These are phyloP conservation scores for Pica pica DNA, from an alignment of 2,113 vertebrate species.

Conservation along the genomic window DNA sequence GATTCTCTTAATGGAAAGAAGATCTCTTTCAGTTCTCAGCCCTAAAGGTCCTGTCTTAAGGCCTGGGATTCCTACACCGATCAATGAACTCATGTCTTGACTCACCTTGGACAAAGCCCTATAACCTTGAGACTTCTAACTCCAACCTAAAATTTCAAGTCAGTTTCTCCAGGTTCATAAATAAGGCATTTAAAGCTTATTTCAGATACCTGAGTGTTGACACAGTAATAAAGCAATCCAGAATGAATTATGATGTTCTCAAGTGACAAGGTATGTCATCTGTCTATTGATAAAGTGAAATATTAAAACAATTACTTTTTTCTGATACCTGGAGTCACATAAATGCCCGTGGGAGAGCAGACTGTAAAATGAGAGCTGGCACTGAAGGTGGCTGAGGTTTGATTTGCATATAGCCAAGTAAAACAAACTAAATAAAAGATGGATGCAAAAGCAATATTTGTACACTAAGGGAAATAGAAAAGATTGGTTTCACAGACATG, in stretches of 20 bases:
- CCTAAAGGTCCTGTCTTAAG: neutral
- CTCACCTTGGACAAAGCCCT: neutral
- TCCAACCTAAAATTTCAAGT: neutral
- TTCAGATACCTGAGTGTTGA: neutral
- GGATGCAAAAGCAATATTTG: neutral
- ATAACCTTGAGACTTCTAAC: neutral
- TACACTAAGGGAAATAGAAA: neutral
- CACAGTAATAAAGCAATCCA: neutral
- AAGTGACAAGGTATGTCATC: neutral
- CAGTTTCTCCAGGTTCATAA: neutral
- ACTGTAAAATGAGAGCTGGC: neutral
- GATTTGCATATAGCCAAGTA: neutral
- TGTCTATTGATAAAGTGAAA: conserved; percentile 36
- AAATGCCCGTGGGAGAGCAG: neutral
- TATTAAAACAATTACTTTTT: conserved; percentile 1
- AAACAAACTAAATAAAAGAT: conserved; percentile 25
- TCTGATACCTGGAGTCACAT: neutral
- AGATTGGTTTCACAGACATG: neutral
- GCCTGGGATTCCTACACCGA: accelerated
- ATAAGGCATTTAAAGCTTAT: neutral
- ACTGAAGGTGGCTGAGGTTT: neutral
- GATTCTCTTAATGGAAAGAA: neutral
- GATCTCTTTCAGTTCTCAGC: neutral
- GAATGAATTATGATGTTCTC: neutral
- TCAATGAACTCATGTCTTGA: neutral